A percentile compares a stretch with the other conserved stretches of the same genome.
Evolutionary conservation across 1,140 invertebrate species (phyloP).

Genomic region (Pseudomyrmex gracilis): DNA sequence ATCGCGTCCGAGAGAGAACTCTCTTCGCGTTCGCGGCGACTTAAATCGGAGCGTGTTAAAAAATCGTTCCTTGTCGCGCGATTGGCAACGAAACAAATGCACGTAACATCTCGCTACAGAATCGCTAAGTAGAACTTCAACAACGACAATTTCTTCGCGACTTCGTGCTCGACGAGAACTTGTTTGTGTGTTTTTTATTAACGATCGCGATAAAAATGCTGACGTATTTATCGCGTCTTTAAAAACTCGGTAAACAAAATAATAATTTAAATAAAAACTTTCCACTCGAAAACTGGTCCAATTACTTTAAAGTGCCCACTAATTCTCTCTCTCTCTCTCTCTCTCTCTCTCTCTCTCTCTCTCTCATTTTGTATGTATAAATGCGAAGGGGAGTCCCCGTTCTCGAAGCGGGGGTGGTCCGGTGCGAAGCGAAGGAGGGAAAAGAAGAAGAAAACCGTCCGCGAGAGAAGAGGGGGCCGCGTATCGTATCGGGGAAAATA

Average conservation of each 20-base stretch:
- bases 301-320: slow-evolving; percentile 42
- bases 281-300: not conserved
- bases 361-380: slow-evolving; percentile 41
- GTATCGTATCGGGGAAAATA: slow-evolving; percentile 52
- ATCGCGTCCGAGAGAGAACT: not conserved
- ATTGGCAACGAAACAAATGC: not conserved
- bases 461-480: no score
- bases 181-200: no score
- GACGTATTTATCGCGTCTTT: not conserved
- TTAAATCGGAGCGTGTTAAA: not conserved
- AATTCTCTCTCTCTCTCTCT: slow-evolving; percentile 1
- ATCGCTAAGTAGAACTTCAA: not conserved
- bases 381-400: not conserved
- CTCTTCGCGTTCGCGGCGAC: not conserved
- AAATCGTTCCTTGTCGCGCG: not conserved
- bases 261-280: no score
- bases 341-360: not conserved
- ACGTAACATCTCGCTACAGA: not conserved
- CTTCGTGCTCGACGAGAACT: no score
- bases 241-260: no score
- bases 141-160: not conserved
- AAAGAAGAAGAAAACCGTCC: not conserved
- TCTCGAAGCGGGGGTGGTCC: not conserved
- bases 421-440: not conserved
- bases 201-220: no score